Conservation (phyloP, 2,888 invertebrate genomes). For the Drosophila mimetica region DNA sequence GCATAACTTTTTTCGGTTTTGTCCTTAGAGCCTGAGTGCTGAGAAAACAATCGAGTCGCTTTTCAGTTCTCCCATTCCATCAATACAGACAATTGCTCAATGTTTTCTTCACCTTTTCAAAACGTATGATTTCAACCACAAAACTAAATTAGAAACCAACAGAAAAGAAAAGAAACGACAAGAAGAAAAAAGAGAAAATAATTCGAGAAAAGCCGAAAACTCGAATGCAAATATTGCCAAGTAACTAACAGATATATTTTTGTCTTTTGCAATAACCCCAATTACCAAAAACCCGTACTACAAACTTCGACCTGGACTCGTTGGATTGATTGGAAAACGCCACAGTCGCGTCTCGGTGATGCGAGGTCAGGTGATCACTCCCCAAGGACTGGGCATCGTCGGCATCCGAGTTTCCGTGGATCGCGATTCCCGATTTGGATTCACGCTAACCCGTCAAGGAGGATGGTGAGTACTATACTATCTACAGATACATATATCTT, state of each 20-base stretch:
- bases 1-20: conserved; percentile 41
- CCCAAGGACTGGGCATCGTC: conserved; percentile 97
- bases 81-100: conserved; percentile 35
- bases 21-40: conserved; percentile 37
- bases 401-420: conserved; percentile 98
- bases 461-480: conserved; percentile 94
- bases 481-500: too few relatives aligned
- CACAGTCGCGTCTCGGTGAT: conserved; percentile 98
- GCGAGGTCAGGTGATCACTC: conserved; percentile 97
- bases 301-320: conserved; percentile 11
- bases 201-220: conserved; percentile 11
- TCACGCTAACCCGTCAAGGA: conserved; percentile 96
- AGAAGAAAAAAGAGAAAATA: conserved; percentile 8
- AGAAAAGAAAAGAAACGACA: conserved; percentile 19
- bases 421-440: conserved; percentile 96
- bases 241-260: conserved; percentile 59
- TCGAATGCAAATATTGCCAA: conserved; percentile 27
- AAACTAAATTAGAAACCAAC: conserved; percentile 43
- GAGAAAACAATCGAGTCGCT: conserved; percentile 41
- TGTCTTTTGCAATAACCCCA: conserved; percentile 57
- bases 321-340: conserved; percentile 12
- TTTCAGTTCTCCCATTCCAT: conserved; percentile 33
- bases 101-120: conserved; percentile 47
- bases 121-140: conserved; percentile 38
- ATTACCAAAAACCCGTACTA: conserved; percentile 4